phyloP scores from a whole-genome alignment of 2,888 invertebrate species.

The Artemia sinica region DNA sequence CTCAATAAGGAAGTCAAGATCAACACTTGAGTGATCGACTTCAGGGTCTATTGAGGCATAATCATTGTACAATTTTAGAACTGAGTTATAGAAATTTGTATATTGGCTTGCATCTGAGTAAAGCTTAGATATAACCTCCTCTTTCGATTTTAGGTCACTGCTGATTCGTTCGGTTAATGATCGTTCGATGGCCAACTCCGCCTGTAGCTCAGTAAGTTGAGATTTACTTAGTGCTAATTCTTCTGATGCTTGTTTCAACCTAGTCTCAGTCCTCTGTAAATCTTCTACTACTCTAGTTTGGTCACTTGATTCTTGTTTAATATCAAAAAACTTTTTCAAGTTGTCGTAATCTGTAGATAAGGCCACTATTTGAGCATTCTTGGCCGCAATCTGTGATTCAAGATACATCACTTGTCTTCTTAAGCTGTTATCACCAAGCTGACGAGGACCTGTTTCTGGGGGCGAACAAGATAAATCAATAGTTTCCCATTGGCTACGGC shows the following conservation, averaged over 20 bases:
- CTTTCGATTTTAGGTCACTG: background rate
- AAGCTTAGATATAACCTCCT: background rate
- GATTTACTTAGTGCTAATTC: background rate
- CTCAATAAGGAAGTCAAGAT: background rate
- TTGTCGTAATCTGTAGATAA: background rate
- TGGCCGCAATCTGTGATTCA: conserved; percentile 10
- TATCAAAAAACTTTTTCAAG: background rate
- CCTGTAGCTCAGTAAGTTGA: background rate
- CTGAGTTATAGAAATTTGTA: background rate
- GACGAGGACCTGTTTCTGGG: background rate
- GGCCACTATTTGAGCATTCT: conserved; percentile 1
- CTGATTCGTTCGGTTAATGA: conserved; percentile 9
- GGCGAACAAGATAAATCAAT: background rate
- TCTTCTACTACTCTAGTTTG: background rate
- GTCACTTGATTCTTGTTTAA: background rate
- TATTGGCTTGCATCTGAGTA: background rate
- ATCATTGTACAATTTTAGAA: conserved; percentile 1
- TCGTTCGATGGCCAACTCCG: background rate
- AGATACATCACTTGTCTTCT: background rate
- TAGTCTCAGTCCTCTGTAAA: background rate
- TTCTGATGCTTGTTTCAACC: background rate
- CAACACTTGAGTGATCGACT: background rate
- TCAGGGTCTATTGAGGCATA: conserved; percentile 5
- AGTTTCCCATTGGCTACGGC: background rate
- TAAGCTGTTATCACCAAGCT: background rate